phyloP scores from a whole-genome alignment of 1,140 invertebrate species.

The Drosophila pectinifera region DNA sequence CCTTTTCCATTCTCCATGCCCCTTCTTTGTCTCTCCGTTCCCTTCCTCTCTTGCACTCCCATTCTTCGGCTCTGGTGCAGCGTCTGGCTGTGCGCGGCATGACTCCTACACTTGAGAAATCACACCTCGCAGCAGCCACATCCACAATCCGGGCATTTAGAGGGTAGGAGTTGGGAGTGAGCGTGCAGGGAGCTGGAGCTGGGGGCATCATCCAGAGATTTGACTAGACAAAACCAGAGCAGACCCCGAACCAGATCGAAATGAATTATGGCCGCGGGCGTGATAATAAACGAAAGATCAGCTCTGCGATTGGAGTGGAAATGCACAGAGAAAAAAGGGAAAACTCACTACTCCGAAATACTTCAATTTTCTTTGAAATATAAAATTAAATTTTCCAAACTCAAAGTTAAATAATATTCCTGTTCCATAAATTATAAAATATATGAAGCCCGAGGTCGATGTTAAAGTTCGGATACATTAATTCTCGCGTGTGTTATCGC shows the following conservation, averaged over 20 bases:
- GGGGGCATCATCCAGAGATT: slow-evolving; percentile 49
- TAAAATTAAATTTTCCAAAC: no score
- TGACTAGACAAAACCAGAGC: slow-evolving; percentile 63
- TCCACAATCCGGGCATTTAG: slow-evolving; percentile 33
- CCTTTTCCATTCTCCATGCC: slow-evolving; percentile 3
- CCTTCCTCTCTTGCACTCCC: neutral
- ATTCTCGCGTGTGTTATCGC: slow-evolving; percentile 41
- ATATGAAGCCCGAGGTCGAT: neutral
- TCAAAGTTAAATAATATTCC: neutral
- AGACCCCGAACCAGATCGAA: slow-evolving; percentile 41
- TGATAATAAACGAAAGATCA: slow-evolving; percentile 56
- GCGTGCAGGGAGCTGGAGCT: slow-evolving; percentile 10
- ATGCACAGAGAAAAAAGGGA: slow-evolving; percentile 5
- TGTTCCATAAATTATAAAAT: neutral
- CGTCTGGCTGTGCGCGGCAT: slow-evolving; percentile 66
- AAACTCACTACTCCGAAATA: neutral
- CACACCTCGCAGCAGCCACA: slow-evolving; percentile 65
- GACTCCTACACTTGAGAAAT: slow-evolving; percentile 80
- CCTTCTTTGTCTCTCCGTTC: neutral
- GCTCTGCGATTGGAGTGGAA: slow-evolving; percentile 14
- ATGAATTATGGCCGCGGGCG: slow-evolving; percentile 60
- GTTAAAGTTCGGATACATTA: slow-evolving; percentile 29
- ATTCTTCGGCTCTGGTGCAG: slow-evolving; percentile 47
- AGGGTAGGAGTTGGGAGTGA: slow-evolving; percentile 23
- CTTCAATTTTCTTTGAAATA: neutral